Evolutionary conservation across 64 coral and sea anemone species (phyloP).

Genomic region (Cladopsammia gracilis): DNA sequence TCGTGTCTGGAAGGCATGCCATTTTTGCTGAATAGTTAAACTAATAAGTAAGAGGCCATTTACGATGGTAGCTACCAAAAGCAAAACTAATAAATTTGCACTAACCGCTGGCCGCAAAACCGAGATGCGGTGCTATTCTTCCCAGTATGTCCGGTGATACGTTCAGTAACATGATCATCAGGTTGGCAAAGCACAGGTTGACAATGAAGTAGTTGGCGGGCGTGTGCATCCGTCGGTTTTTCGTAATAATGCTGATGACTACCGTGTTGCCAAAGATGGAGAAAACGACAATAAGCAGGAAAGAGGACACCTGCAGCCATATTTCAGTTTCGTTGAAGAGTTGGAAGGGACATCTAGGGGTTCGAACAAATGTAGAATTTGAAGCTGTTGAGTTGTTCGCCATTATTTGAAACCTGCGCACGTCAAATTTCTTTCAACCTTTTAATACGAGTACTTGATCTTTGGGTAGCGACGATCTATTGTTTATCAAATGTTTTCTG

Average conservation of each 20-base stretch:
- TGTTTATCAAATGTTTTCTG: no score
- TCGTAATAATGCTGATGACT: conserved; percentile 63
- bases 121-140: background rate
- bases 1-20: no score
- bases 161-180: conserved; percentile 52
- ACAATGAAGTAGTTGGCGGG: conserved; percentile 61
- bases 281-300: conserved; percentile 1
- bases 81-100: background rate
- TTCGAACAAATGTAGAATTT: background rate
- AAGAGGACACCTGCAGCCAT: conserved; percentile 47
- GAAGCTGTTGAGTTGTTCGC: background rate
- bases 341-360: background rate
- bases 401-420: background rate
- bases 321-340: background rate
- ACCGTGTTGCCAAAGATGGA: conserved; percentile 57
- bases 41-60: no score
- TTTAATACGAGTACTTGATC: background rate
- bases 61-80: no score
- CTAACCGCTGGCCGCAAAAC: conserved; percentile 8
- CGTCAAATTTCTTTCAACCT: background rate
- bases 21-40: no score
- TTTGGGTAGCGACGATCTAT: background rate
- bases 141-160: conserved; percentile 10
- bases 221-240: conserved; percentile 44
- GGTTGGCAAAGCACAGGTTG: conserved; percentile 44